Base-by-base conservation (phyloP, 1,140 invertebrate species). In the Pachyrhynchus sulphureomaculatus region DNA sequence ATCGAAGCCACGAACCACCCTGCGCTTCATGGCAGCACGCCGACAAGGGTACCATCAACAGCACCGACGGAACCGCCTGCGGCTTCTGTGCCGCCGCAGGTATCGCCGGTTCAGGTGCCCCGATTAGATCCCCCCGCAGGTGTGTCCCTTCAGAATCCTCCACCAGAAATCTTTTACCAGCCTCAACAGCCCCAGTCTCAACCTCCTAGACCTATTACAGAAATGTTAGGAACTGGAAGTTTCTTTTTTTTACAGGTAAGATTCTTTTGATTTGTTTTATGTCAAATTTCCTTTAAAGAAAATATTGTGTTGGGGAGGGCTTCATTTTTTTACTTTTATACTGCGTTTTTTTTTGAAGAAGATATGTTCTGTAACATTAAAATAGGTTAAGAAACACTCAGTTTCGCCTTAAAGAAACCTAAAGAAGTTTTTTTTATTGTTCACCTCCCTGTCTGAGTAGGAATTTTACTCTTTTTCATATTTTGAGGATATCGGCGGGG, bases 161-260 rank as follows among this genome's bases (percentile, higher is more conserved):
- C 55, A 18, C 64, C 59, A 34, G 59, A 62, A 10, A 54, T 62
- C 23, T 57, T 39, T 48, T 63, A 41, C 21, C 62, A 69, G 37
- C 70, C 62, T 48, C 70, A 41, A n/a, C 70, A 61, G 17, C 70
- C 66, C 6, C 74, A 66, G 8, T 75, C 71, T 13, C 70, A 59
- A 23, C 77, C 72, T 15, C 72, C 68, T 6, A 67, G 86, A 65
- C 85, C 85, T 2, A 83, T 90, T 33, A 83, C 87, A 18, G 88
- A 90, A 71, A 86, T 90, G 5, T 83, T 89, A 53, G 85, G 84
- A 10, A 81, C 83, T 4, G 85, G 87, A 54, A 88, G 85, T 68
- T 89, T 89, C 74, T 88, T 84, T 73, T 90, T 90, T 69, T 78
- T 90, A 17, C 88, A 90, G 76, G 87, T 75, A 52, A 62, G 41